These are phyloP conservation scores for Siphlonurus alternatus DNA, from an alignment of 2,888 invertebrate species.

Conservation along the genomic window DNA sequence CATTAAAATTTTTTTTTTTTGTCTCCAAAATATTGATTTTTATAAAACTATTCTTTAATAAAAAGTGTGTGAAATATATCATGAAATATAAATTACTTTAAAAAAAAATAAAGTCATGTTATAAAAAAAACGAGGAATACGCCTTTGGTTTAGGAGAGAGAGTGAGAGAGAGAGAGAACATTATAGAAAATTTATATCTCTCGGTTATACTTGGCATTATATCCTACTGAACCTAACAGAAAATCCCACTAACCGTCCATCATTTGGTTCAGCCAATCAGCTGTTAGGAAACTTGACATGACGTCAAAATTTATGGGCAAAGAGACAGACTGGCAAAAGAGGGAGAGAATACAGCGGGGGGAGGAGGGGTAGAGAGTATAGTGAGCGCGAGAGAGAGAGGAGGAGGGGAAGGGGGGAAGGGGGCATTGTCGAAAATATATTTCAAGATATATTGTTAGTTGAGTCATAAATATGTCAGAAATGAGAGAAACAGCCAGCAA, in stretches of 20 bases:
- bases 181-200: constrained; percentile 2
- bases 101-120: not conserved
- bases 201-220: constrained; percentile 4
- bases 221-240: constrained; percentile 4
- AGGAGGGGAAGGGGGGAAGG: not conserved
- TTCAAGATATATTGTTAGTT: constrained; percentile 4
- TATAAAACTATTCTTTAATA: not conserved
- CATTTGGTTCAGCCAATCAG: constrained; percentile 2
- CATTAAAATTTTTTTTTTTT: not conserved
- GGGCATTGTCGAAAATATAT: constrained; percentile 4
- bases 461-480: constrained; percentile 3
- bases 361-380: not conserved
- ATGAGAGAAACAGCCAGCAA: constrained; percentile 3
- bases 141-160: constrained; percentile 8
- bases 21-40: not conserved
- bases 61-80: constrained; percentile 4
- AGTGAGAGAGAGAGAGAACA: constrained; percentile 7
- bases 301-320: constrained; percentile 4
- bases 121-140: not conserved
- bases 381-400: not conserved
- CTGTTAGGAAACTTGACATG: constrained; percentile 2
- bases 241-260: constrained; percentile 3
- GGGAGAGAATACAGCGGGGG: not conserved
- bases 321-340: constrained; percentile 4
- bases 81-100: constrained; percentile 3